These are phyloP conservation scores for Neoseiulus cucumeris DNA, from an alignment of 1,140 invertebrate species.

Conservation along the genomic window DNA sequence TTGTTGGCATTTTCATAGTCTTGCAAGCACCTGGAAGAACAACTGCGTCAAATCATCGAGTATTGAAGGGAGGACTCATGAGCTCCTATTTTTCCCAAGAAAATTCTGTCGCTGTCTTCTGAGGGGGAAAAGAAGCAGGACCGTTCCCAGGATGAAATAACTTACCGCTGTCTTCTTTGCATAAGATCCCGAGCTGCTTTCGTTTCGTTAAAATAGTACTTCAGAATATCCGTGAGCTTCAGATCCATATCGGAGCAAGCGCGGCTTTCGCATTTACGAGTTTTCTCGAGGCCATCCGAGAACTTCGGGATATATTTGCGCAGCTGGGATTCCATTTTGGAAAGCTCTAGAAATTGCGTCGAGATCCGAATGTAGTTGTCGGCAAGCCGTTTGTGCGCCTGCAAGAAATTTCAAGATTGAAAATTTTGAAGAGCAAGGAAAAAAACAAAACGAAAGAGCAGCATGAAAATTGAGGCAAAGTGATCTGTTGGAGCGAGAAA, in stretches of 20 bases:
- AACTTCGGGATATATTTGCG: background rate
- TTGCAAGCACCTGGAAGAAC: conserved; percentile 62
- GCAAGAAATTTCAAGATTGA: background rate
- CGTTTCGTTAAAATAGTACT: conserved; percentile 93
- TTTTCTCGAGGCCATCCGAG: background rate
- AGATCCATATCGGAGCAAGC: conserved; percentile 94
- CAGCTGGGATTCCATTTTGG: background rate
- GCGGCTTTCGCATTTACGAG: conserved; percentile 45
- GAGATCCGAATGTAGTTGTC: conserved; percentile 6
- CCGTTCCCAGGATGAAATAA: too few species aligned
- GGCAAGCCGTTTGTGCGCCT: conserved; percentile 2
- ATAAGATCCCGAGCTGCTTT: conserved; percentile 55
- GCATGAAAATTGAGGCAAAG: too few species aligned
- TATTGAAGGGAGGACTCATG: too few species aligned
- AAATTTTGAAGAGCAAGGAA: too few species aligned
- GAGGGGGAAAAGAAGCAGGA: too few species aligned
- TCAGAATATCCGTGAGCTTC: conserved; percentile 85
- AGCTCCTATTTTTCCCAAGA: too few species aligned
- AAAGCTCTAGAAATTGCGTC: conserved; percentile 3
- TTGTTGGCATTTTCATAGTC: conserved; percentile 92
- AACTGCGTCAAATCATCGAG: conserved; percentile 15
- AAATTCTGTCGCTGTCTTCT: too few species aligned
- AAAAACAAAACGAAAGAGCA: too few species aligned
- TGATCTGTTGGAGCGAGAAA: too few species aligned
- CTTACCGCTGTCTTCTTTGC: background rate